Conservation (phyloP, 2,797 vertebrate genomes). For the Nyctibius grandis region DNA sequence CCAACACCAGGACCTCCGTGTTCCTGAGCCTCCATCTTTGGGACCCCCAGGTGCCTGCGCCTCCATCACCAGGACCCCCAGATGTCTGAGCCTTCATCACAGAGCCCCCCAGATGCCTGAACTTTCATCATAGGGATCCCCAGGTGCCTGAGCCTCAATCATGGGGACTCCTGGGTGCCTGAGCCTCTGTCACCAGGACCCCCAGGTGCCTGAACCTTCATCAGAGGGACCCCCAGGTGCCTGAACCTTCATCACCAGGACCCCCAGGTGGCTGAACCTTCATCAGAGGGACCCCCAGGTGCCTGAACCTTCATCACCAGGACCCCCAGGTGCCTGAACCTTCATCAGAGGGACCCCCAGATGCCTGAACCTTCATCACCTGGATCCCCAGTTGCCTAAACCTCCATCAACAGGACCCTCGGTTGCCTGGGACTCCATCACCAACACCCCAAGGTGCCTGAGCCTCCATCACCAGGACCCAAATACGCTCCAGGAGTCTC, state of each 20-base stretch:
- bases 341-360: too few relatives aligned
- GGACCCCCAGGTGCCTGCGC: not conserved
- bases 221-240: not conserved
- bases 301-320: not conserved
- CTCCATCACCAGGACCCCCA: not conserved
- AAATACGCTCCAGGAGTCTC: not conserved
- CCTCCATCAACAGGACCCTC: not conserved
- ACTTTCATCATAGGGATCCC: too few relatives aligned
- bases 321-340: not conserved
- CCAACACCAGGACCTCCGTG: too few relatives aligned
- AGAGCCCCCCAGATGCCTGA: too few relatives aligned
- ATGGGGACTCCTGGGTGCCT: too few relatives aligned
- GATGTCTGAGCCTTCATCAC: not conserved
- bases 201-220: not conserved
- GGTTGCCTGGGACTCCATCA: not conserved
- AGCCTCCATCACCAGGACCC: not conserved
- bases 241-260: not conserved
- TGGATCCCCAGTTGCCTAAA: not conserved
- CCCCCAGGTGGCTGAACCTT: not conserved
- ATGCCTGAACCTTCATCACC: not conserved
- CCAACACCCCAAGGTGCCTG: too few relatives aligned
- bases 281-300: not conserved
- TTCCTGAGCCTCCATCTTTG: too few relatives aligned
- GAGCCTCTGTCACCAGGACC: too few relatives aligned
- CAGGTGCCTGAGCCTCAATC: too few relatives aligned